Conservation (phyloP, 1,140 invertebrate species). For the Lepidotrigona ventralis region DNA sequence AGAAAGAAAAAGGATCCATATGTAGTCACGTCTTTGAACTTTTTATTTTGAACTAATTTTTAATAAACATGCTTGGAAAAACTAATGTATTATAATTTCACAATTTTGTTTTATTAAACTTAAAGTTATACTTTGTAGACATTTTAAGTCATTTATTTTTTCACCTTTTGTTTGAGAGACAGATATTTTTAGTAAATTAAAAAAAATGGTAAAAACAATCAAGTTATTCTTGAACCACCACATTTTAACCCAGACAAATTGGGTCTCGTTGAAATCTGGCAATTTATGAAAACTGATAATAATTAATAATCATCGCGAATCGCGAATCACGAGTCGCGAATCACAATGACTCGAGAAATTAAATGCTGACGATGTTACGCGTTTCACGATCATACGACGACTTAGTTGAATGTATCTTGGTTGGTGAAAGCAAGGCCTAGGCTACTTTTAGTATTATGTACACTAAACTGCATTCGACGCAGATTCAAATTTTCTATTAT, state of each 20-base stretch:
- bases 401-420: conserved; percentile 35
- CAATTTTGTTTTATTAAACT: neutral
- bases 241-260: conserved; percentile 58
- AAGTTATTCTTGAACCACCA: conserved; percentile 21
- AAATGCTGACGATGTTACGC: conserved; percentile 34
- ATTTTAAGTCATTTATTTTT: conserved; percentile 18
- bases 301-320: conserved; percentile 35
- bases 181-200: conserved; percentile 1
- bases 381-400: conserved; percentile 35
- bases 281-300: conserved; percentile 23
- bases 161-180: conserved; percentile 39
- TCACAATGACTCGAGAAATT: conserved; percentile 38
- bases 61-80: neutral
- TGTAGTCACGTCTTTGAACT: neutral
- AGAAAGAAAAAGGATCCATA: neutral
- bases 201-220: conserved; percentile 11
- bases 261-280: conserved; percentile 1
- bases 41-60: neutral
- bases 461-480: conserved; percentile 13
- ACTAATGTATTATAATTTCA: no score
- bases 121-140: no score
- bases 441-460: conserved; percentile 39
- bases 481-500: neutral
- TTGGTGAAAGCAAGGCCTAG: conserved; percentile 66
- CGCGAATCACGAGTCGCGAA: conserved; percentile 20